Percentiles rank a stretch among this genome's conserved stretches.
phyloP scores from a whole-genome alignment of 2,888 invertebrate species.

The Protophormia terraenovae region DNA sequence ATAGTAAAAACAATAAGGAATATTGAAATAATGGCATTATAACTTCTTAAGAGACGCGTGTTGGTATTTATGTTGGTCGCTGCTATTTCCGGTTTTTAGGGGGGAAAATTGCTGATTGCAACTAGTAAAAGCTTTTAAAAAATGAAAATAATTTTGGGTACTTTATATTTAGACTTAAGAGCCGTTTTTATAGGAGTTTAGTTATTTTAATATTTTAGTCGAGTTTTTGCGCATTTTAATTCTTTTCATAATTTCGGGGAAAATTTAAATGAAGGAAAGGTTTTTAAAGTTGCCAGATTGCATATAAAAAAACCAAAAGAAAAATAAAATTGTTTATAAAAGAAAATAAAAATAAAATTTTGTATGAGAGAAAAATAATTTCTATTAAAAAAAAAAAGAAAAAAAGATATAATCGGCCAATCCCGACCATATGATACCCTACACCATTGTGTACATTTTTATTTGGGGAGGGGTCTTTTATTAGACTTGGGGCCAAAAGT shows the following conservation, averaged over 20 bases:
- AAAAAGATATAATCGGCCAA: no score
- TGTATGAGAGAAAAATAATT: no score
- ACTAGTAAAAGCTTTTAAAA: not conserved
- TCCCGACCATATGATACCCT: no score
- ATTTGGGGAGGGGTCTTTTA: no score
- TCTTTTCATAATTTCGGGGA: not conserved
- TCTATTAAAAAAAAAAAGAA: no score
- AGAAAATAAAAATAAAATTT: no score
- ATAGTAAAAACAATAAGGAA: slow-evolving; percentile 37
- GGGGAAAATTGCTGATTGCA: not conserved
- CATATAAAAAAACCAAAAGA: no score
- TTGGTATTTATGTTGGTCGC: slow-evolving; percentile 40
- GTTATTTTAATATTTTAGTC: not conserved
- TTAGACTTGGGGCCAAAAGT: no score
- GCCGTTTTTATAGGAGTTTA: no score
- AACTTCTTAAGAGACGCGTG: slow-evolving; percentile 53
- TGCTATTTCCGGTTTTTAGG: slow-evolving; percentile 16
- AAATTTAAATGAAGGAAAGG: not conserved
- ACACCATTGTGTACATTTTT: no score
- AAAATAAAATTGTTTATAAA: no score
- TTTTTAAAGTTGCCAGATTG: no score
- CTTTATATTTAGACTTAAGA: not conserved
- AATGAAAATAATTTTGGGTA: not conserved
- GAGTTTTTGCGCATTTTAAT: not conserved
- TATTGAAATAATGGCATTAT: slow-evolving; percentile 53